Base-by-base conservation (phyloP, 2,113 vertebrate species). In the Rhombomys opimus region DNA sequence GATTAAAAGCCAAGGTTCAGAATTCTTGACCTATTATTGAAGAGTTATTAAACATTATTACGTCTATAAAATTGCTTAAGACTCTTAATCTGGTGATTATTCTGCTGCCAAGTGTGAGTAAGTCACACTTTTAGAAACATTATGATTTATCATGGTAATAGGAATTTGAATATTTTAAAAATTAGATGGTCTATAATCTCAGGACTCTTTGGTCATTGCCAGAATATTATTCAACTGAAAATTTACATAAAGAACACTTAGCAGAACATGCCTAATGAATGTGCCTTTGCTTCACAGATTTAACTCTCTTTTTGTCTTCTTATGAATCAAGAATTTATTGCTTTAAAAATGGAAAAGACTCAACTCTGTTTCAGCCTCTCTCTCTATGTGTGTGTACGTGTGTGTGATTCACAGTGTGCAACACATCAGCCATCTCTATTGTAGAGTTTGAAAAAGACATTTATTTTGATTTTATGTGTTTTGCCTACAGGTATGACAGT, bases 101-200 rank as follows among this genome's bases (percentile, higher is more conserved):
- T 96, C 82, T 90, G 23, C 41, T 94, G 75, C 59, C 54, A 77
- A 54, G 75, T 46, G 72, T 88, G 46, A 97, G 82, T 59, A 70
- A 92, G 25, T 72, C 70, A 89, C 1, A 72, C 46, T 4, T 94
- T 96, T 81, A 85, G 84, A 80, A 97, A 93, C 38, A 65, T 25
- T 96, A 18, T 75, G 38, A 93, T 92, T 91, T 88, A 96, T 89
- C 61, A 94, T 95, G 22, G 90, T 95, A 94, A 73, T 87, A 91
- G 78, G 46, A 96, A 97, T 87, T 81, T 94, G 65, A 94, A 78
- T 92, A 89, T 92, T 93, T 96, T 93, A 95, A 76, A 95, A 95
- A 61, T 68, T 46, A 90, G 67, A 82, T 75, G 50, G 65, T 38
- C 27, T 80, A 25, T 84, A 76, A 76, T 27, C n/a, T 73, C 7